Percentiles rank a stretch among this genome's conserved stretches.
Conservation (phyloP, 2,113 vertebrate species). For the Malurus melanocephalus region DNA sequence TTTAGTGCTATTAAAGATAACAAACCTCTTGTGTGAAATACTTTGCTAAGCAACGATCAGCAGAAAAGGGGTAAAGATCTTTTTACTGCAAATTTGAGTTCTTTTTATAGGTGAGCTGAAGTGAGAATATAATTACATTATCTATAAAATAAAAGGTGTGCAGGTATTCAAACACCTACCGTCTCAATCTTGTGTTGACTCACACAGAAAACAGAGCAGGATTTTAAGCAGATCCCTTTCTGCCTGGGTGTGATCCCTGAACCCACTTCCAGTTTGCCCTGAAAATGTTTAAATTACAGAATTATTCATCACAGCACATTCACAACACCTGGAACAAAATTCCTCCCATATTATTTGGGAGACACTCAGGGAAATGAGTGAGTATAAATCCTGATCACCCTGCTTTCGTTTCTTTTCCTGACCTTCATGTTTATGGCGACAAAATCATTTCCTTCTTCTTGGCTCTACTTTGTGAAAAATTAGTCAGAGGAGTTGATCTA, state of each 20-base stretch:
- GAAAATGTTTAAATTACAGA: not conserved
- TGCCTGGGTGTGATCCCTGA: not conserved
- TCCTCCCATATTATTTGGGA: constrained; percentile 9
- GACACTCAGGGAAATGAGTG: not conserved
- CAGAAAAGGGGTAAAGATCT: constrained; percentile 50
- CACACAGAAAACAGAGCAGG: not conserved
- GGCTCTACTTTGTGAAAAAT: not conserved
- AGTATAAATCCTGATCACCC: not conserved
- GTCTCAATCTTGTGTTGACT: not conserved
- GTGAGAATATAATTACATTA: constrained; percentile 61
- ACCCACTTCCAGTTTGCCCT: not conserved
- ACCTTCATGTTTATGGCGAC: not conserved
- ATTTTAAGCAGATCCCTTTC: constrained; percentile 14
- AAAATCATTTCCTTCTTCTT: not conserved
- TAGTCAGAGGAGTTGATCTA: not conserved
- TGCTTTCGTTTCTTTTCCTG: not conserved
- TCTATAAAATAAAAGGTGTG: constrained; percentile 36
- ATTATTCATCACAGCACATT: not conserved
- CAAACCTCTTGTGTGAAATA: constrained; percentile 68
- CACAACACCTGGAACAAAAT: not conserved
- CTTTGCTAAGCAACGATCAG: constrained; percentile 68
- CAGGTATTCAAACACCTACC: constrained; percentile 8
- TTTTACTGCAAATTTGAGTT: constrained; percentile 54
- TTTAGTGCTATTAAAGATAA: constrained; percentile 73
- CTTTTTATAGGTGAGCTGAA: constrained; percentile 54